Evolutionary conservation across 1,140 invertebrate species (phyloP).

Genomic region (Trichomalopsis sarcophagae): DNA sequence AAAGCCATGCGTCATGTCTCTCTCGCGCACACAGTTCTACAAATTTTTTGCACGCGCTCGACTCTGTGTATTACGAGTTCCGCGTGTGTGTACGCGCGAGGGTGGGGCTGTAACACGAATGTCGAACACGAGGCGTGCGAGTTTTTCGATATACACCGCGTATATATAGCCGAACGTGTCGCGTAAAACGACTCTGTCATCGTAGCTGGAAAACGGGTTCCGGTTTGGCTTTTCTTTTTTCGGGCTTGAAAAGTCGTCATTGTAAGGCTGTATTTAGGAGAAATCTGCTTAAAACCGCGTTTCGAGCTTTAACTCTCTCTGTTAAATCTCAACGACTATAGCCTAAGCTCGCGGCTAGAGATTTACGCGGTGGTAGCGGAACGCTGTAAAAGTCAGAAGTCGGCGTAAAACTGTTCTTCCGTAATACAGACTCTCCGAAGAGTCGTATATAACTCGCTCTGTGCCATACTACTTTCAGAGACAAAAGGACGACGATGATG

Average conservation of each 20-base stretch:
- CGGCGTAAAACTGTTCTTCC: background rate
- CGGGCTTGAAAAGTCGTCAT: too few relatives aligned
- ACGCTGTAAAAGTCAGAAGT: background rate
- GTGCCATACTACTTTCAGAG: too few relatives aligned
- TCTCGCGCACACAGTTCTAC: background rate
- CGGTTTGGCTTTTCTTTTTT: background rate
- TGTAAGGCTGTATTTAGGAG: background rate
- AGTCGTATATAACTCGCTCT: too few relatives aligned
- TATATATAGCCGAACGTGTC: background rate
- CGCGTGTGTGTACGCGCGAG: background rate
- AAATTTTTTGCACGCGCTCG: constrained; percentile 17
- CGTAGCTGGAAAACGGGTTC: background rate
- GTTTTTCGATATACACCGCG: constrained; percentile 2
- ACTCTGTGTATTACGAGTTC: background rate
- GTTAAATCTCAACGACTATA: too few relatives aligned
- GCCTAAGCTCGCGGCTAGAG: background rate
- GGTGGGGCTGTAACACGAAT: constrained; percentile 27
- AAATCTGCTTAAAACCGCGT: background rate
- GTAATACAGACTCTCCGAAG: background rate
- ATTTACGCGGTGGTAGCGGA: background rate
- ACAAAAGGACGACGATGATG: background rate
- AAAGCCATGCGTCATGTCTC: background rate
- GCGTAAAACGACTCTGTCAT: background rate
- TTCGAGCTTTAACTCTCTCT: background rate
- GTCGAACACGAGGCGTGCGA: constrained; percentile 11